phyloP scores from a whole-genome alignment of 1,140 invertebrate genomes.

The Heliconius melpomene region DNA sequence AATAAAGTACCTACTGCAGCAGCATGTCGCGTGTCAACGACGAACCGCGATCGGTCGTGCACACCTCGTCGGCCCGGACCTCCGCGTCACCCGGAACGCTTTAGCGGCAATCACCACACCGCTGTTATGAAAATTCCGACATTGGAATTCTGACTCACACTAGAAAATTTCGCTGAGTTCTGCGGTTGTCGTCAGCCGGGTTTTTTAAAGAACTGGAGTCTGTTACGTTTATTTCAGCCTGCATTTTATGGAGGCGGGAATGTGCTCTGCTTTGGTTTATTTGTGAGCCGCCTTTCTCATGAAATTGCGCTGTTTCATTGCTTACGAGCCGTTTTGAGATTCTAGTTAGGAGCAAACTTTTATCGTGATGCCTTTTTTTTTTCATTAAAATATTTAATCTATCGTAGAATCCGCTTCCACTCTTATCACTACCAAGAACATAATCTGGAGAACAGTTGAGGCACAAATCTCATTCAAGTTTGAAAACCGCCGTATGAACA shows the following conservation, averaged over 20 bases:
- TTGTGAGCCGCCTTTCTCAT: constrained; percentile 71
- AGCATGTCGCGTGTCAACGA: constrained; percentile 20
- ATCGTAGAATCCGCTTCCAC: constrained; percentile 35
- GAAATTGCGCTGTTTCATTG: constrained; percentile 77
- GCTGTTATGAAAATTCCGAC: constrained; percentile 78
- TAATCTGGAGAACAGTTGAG: constrained; percentile 18
- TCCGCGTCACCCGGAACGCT: constrained; percentile 62
- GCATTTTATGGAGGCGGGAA: constrained; percentile 75
- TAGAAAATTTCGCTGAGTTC: constrained; percentile 72
- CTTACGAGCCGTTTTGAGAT: constrained; percentile 71
- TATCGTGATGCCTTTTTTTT: constrained; percentile 61
- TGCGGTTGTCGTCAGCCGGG: constrained; percentile 67
- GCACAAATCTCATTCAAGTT: not conserved
- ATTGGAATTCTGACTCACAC: constrained; percentile 69
- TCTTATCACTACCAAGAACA: constrained; percentile 44
- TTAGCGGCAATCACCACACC: constrained; percentile 52
- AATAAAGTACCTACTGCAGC: constrained; percentile 52
- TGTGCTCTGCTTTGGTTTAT: constrained; percentile 74
- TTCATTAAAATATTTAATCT: constrained; percentile 60
- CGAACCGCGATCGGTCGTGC: constrained; percentile 51
- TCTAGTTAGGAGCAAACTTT: constrained; percentile 68
- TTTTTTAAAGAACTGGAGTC: constrained; percentile 71
- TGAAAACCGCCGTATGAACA: constrained; percentile 2
- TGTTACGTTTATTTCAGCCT: constrained; percentile 74
- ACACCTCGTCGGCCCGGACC: constrained; percentile 45